These are phyloP conservation scores for Sorex maritimensis DNA, from an alignment of 2,797 vertebrate genomes.

Conservation along the genomic window DNA sequence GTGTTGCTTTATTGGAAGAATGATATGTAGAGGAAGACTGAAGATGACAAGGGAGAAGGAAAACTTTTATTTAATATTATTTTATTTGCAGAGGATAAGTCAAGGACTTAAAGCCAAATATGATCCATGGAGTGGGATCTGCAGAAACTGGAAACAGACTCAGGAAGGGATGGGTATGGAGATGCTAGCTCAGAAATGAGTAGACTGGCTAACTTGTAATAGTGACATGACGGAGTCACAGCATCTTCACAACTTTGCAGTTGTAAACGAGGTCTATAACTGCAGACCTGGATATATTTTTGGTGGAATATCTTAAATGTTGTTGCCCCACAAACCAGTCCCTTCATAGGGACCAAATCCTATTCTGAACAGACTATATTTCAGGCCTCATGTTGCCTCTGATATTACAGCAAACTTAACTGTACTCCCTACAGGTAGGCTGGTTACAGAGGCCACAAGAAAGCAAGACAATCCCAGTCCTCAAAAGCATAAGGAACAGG, in stretches of 20 bases:
- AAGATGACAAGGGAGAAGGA: slow-evolving; percentile 3
- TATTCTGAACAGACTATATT: background rate
- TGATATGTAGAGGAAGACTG: slow-evolving; percentile 1
- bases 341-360: background rate
- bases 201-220: background rate
- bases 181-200: background rate
- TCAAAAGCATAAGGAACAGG: background rate
- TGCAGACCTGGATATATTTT: background rate
- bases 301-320: background rate
- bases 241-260: background rate
- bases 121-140: background rate
- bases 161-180: background rate
- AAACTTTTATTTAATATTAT: background rate
- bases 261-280: background rate
- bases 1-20: slow-evolving; percentile 12
- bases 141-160: background rate
- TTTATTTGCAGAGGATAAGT: background rate
- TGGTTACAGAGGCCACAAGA: background rate
- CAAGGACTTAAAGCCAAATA: background rate
- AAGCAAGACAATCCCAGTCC: background rate
- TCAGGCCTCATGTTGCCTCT: background rate
- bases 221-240: background rate
- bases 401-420: background rate
- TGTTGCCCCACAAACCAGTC: background rate
- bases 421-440: background rate